A percentile compares a stretch with the other conserved stretches of the same genome.
Conservation (phyloP, 2,113 vertebrate species). For the Boulengeromyrus knoepffleri region DNA sequence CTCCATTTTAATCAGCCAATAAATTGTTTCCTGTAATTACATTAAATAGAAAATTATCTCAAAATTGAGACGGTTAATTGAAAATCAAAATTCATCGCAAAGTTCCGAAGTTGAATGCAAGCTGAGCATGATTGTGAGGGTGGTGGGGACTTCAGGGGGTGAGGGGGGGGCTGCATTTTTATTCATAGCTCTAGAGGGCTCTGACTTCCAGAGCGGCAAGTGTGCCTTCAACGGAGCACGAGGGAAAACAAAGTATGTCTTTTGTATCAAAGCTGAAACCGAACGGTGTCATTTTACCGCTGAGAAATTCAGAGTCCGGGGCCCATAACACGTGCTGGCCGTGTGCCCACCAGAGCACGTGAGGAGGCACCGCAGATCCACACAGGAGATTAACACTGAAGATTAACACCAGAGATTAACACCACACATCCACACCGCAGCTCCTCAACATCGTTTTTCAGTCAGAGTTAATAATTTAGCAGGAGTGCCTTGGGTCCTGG, state of each 20-base stretch:
- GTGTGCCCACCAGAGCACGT: constrained; percentile 87
- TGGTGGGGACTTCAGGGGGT: neutral
- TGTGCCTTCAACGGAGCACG: constrained; percentile 56
- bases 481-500: neutral
- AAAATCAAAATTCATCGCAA: constrained; percentile 88
- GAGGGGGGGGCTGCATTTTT: constrained; percentile 68
- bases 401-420: constrained; percentile 56
- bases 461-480: constrained; percentile 30
- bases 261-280: constrained; percentile 89
- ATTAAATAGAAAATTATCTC: constrained; percentile 85
- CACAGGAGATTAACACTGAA: constrained; percentile 59
- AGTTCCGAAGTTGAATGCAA: constrained; percentile 69
- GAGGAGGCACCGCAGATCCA: constrained; percentile 81
- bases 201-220: constrained; percentile 48
- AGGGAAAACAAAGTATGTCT: constrained; percentile 70
- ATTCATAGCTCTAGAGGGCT: constrained; percentile 61
- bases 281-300: constrained; percentile 94
- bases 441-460: constrained; percentile 24
- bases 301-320: constrained; percentile 97
- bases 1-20: constrained; percentile 79
- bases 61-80: constrained; percentile 86
- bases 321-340: constrained; percentile 92
- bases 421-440: constrained; percentile 38
- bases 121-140: constrained; percentile 60
- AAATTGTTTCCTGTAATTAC: constrained; percentile 89